phyloP scores from a whole-genome alignment of 2,797 vertebrate species.

The Potorous gilbertii region DNA sequence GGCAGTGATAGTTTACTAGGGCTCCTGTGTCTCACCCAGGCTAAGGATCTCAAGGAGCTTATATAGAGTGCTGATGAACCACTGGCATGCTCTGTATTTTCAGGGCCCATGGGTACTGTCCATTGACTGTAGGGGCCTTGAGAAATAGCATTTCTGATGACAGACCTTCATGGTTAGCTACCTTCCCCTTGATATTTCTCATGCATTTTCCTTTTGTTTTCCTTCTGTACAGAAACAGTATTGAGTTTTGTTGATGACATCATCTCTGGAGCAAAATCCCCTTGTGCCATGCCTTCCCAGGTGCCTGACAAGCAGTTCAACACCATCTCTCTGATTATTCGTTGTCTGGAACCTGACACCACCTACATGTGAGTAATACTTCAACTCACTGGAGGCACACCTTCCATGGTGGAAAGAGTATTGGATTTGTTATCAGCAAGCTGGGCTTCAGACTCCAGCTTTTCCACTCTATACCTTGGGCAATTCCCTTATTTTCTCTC shows the following conservation, averaged over 20 bases:
- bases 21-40: neutral
- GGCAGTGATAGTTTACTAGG: neutral
- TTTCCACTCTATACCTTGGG: neutral
- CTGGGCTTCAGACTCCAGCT: neutral
- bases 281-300: constrained; percentile 96
- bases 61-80: neutral
- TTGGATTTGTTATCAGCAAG: neutral
- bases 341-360: constrained; percentile 96
- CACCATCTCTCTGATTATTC: constrained; percentile 94
- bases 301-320: constrained; percentile 93
- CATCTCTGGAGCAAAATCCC: constrained; percentile 97
- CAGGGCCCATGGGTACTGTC: neutral
- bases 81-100: neutral
- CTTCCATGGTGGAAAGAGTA: neutral
- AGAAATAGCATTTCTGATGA: accelerated
- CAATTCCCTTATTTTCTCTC: neutral
- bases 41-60: neutral
- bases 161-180: neutral
- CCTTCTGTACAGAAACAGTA: constrained; percentile 89
- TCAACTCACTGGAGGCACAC: accelerated
- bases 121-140: neutral
- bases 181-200: neutral
- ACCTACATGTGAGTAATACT: constrained; percentile 94
- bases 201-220: neutral
- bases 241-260: constrained; percentile 98